Evolutionary conservation across 2,888 invertebrate species (phyloP).

Genomic region (Phymatocera aterrima): DNA sequence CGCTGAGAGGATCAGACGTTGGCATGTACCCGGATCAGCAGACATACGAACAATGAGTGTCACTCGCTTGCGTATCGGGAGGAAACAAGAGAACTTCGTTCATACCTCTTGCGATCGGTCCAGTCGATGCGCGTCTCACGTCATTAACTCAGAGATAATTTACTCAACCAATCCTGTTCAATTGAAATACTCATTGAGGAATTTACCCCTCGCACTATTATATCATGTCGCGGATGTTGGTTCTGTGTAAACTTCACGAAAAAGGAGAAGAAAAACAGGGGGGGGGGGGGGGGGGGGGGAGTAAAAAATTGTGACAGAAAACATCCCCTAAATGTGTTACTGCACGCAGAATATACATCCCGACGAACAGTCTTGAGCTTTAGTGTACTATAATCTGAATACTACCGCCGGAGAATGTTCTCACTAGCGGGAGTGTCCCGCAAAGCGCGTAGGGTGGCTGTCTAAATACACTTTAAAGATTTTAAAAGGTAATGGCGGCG

Average conservation of each 20-base stretch:
- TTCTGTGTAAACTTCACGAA: too few relatives aligned
- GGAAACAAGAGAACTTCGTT: slow-evolving; percentile 48
- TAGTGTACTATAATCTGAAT: slow-evolving; percentile 38
- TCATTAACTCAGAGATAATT: slow-evolving; percentile 20
- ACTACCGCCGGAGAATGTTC: slow-evolving; percentile 52
- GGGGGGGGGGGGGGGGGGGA: too few relatives aligned
- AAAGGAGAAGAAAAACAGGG: too few relatives aligned
- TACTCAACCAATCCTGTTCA: slow-evolving; percentile 25
- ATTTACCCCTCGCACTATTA: slow-evolving; percentile 1
- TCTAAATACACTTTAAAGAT: slow-evolving; percentile 75
- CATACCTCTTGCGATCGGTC: slow-evolving; percentile 42
- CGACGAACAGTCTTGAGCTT: slow-evolving; percentile 30
- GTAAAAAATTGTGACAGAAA: background rate
- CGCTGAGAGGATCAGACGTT: slow-evolving; percentile 47
- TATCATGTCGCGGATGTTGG: background rate
- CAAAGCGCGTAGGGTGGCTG: slow-evolving; percentile 66
- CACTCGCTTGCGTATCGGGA: slow-evolving; percentile 45
- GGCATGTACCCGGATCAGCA: slow-evolving; percentile 48
- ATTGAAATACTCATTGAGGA: slow-evolving; percentile 10
- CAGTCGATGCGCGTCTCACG: slow-evolving; percentile 39
- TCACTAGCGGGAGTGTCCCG: slow-evolving; percentile 33
- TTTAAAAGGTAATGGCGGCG: slow-evolving; percentile 74
- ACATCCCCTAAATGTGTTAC: background rate
- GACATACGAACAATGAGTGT: slow-evolving; percentile 53
- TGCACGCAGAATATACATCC: background rate